phyloP scores from a whole-genome alignment of 2,888 invertebrate genomes.

The Caenorhabditis sulstoni region DNA sequence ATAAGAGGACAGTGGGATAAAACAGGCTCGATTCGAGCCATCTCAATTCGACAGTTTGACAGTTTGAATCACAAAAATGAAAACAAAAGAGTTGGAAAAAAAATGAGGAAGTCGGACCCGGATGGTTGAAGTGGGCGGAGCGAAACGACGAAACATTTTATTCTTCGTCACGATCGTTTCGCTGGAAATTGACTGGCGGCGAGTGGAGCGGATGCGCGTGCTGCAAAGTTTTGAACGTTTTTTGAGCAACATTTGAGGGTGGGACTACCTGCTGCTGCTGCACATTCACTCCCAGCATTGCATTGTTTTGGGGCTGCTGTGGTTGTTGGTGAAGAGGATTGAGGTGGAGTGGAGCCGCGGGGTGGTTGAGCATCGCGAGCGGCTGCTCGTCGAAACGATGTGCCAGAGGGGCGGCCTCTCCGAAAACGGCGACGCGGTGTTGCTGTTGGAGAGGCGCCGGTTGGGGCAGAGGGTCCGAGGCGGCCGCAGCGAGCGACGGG shows the following conservation, averaged over 20 bases:
- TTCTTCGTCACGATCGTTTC: conserved; percentile 47
- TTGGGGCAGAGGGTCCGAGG: conserved; percentile 82
- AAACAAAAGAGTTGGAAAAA: conserved; percentile 3
- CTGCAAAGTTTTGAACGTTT: conserved; percentile 37
- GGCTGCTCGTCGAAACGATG: conserved; percentile 43
- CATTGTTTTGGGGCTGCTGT: conserved; percentile 28
- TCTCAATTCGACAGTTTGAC: background rate
- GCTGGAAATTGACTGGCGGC: conserved; percentile 69
- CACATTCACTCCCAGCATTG: conserved; percentile 64
- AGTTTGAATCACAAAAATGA: conserved; percentile 13
- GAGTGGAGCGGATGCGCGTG: conserved; percentile 71
- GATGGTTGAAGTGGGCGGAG: conserved; percentile 3
- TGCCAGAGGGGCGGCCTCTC: conserved; percentile 56
- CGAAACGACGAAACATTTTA: background rate
- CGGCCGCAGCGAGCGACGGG: conserved; percentile 81
- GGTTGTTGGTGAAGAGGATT: conserved; percentile 10
- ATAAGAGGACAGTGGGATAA: background rate
- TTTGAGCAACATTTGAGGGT: background rate
- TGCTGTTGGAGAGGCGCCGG: conserved; percentile 72
- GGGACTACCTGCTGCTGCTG: conserved; percentile 45
- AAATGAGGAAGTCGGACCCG: background rate
- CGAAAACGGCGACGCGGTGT: conserved; percentile 54
- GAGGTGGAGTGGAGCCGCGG: background rate
- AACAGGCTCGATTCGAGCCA: conserved; percentile 41
- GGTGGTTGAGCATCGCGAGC: conserved; percentile 1